Base-by-base conservation (phyloP, 2,797 vertebrate species). In the Mastacembelus armatus region DNA sequence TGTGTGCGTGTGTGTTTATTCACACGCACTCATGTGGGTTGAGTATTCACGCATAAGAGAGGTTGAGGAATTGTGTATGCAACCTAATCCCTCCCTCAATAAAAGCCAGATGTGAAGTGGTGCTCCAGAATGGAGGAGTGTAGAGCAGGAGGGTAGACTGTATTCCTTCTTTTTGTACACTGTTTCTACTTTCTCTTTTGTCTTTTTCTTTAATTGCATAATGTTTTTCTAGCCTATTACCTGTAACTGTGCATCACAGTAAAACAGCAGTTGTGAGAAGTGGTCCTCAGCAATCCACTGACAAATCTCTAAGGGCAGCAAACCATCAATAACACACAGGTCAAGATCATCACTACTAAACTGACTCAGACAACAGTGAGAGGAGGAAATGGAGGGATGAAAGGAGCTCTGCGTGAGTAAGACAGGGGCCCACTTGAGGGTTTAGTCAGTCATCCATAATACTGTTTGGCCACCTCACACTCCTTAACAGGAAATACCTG, bases 101-200 rank as follows among this genome's bases (percentile, higher is more conserved):
- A 78, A 83, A 90, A 92, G 86, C 93, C 93, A 94, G 92, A 94
- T 94, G 93, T 93, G 86, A 78, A 89, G 78, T 60, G 1, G 48
- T 36, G 79, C 55, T 82, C 54, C 57, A 59, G 67, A 84, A 56
- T 74, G 56, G 67, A 79, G 72, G 42, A 75, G 49, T 69, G 75
- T 49, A n/a, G 35, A 78, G 63, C 77, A 64, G 69, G 51, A 83
- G 69, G 47, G 61, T 32, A 78, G 66, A 61, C 77, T 66, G 11
- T n/a, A 15, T 40, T 62, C 36, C 54, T 19, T 66, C 33, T 26
- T 44, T 22, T 29, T n/a, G 5, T 19, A 33, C 42, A 3, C 22
- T 19, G 35, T 18, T 12, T 21, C 60, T 33, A 43, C 6, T 62
- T 42, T 52, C 6, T n/a, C 44, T 14, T 39, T 15, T 5, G 7